Base-by-base conservation (phyloP, 2,888 invertebrate species). In the Diarsia mendica region DNA sequence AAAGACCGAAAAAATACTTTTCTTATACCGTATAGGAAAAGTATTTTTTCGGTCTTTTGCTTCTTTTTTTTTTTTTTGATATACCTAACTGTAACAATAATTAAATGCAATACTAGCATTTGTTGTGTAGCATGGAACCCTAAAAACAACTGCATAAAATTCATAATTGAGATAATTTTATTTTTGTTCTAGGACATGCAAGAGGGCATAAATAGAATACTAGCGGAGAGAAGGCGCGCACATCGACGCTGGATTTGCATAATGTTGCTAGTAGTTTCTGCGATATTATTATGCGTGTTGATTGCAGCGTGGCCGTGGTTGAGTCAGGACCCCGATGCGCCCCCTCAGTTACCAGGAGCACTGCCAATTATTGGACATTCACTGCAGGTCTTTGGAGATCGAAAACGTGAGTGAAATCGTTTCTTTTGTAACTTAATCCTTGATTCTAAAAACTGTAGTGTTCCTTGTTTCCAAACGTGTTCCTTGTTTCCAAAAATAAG, bases 331-430 rank as follows among this genome's bases (percentile, higher is more conserved):
- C 20, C 15, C 3, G n/a, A 51, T 1, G 33, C 63, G 0, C 66
- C 78, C 2, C 78, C 79, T 18, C n/a, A 15, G 1, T 23, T 46
- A 2, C 78, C 78, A 48, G 78, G 78, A 0, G 65, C 33, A 33
- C 23, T 79, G 1, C 79, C 79, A 9, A 28, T 79, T 2, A 70
- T 79, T 39, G 79, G 79, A 20, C 78, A 79, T 46, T 68, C 68
- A 18, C 49, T 66, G 23, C 55, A 53, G 44, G 0, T 77, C 0
- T 2, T 77, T 6, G 79, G 79, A n/a, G 65, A 72, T n/a, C 51
- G 68, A 18, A n/a, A 39, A 53, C 28, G 79, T 79, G 28, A 79
- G 78, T 77, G 15, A 33, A 49, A 5, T 9, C n/a, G 6, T 28
- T 20, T 4, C 5, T 44, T 58, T 46, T 55, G 15, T 28, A 23